These are phyloP conservation scores for Dastarcus helophoroides DNA, from an alignment of 2,888 invertebrate genomes.

Conservation along the genomic window DNA sequence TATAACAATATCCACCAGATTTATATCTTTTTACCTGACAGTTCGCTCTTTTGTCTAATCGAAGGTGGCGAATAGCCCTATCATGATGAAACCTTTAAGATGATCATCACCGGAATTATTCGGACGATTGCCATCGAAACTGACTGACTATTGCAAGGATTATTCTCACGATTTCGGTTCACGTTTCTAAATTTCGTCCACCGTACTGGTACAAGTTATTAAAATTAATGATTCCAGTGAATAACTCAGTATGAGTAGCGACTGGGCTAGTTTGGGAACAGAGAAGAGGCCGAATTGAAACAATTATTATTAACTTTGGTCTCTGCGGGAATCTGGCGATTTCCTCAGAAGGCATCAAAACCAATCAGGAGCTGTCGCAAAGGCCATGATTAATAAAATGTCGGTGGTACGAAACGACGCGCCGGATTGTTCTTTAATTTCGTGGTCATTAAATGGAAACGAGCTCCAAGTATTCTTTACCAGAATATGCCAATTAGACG, in stretches of 20 bases:
- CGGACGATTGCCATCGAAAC: too few relatives aligned
- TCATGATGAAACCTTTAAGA: too few relatives aligned
- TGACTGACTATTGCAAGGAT: too few relatives aligned
- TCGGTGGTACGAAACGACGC: not conserved
- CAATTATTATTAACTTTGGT: slow-evolving; percentile 29
- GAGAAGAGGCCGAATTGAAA: slow-evolving; percentile 13
- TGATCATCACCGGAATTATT: too few relatives aligned
- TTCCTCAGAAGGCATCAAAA: slow-evolving; percentile 26
- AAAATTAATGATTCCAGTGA: slow-evolving; percentile 27
- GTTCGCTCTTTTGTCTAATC: too few relatives aligned
- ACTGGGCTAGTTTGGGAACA: slow-evolving; percentile 10
- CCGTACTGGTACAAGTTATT: slow-evolving; percentile 17
- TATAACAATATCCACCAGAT: too few relatives aligned
- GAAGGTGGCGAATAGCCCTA: too few relatives aligned
- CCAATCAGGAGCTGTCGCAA: slow-evolving; percentile 28
- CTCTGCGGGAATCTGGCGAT: slow-evolving; percentile 26
- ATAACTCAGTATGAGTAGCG: slow-evolving; percentile 30
- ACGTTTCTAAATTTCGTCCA: too few relatives aligned
- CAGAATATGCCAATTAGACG: slow-evolving; percentile 28
- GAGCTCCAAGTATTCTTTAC: slow-evolving; percentile 19
- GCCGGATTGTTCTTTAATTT: slow-evolving; percentile 26
- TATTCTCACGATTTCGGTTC: too few relatives aligned
- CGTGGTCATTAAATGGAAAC: slow-evolving; percentile 26
- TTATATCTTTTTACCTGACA: too few relatives aligned
- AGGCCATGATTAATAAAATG: slow-evolving; percentile 26